phyloP scores from a whole-genome alignment of 2,113 vertebrate species.

The Antechinus flavipes region DNA sequence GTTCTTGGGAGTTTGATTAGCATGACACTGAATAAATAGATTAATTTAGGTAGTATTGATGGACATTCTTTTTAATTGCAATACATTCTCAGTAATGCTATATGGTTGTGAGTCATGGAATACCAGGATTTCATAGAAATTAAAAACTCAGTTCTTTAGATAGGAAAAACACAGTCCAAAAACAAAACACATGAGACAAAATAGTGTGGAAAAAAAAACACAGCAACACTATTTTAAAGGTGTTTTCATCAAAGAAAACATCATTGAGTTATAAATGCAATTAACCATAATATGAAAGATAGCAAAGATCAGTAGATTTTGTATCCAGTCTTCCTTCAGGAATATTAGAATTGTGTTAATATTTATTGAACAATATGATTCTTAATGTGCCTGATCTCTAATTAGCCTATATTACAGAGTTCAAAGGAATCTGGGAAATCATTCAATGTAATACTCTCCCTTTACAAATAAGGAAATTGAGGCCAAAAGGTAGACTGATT shows the following conservation, averaged over 20 bases:
- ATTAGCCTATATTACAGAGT: not conserved
- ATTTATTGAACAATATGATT: not conserved
- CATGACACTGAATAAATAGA: too few species aligned
- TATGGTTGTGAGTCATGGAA: not conserved
- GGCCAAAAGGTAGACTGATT: not conserved
- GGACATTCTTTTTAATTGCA: not conserved
- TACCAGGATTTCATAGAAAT: not conserved
- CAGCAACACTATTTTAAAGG: not conserved
- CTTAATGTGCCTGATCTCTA: not conserved
- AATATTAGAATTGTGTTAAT: not conserved
- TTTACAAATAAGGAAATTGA: not conserved
- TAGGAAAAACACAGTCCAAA: not conserved
- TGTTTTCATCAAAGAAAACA: not conserved
- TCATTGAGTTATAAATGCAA: not conserved
- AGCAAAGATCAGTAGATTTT: not conserved
- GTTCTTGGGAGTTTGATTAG: too few species aligned
- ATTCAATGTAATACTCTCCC: not conserved
- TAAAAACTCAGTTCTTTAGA: not conserved
- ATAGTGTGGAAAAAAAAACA: not conserved
- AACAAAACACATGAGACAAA: not conserved
- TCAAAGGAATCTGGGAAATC: not conserved
- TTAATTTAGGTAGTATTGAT: not conserved
- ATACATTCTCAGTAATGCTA: not conserved
- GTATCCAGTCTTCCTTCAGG: not conserved
- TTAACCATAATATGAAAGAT: not conserved